A percentile compares a stretch with the other conserved stretches of the same genome.
phyloP scores from a whole-genome alignment of 2,888 invertebrate species.

The Rhingia campestris region DNA sequence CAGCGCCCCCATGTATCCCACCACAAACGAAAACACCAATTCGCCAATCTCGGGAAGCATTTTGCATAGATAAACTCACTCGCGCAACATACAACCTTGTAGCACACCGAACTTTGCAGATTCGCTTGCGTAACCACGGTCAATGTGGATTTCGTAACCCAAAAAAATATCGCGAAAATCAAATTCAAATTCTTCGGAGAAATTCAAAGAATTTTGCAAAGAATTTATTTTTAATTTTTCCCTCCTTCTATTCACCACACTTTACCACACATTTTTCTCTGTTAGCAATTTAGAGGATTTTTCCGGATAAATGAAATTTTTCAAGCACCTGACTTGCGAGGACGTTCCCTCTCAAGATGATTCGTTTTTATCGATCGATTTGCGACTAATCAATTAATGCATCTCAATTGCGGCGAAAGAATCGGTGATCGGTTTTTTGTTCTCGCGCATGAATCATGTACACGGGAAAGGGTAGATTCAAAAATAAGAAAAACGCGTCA shows the following conservation, averaged over 20 bases:
- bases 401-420: slow-evolving; percentile 46
- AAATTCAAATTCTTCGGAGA: slow-evolving; percentile 25
- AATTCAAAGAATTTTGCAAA: slow-evolving; percentile 26
- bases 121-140: slow-evolving; percentile 77
- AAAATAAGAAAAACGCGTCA: slow-evolving; percentile 66
- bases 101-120: slow-evolving; percentile 62
- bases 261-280: slow-evolving; percentile 56
- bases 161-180: slow-evolving; percentile 27
- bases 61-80: slow-evolving; percentile 75
- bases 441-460: slow-evolving; percentile 64
- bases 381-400: slow-evolving; percentile 81
- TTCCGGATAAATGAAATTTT: slow-evolving; percentile 24
- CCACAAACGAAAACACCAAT: slow-evolving; percentile 88
- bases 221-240: slow-evolving; percentile 52
- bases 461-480: slow-evolving; percentile 56
- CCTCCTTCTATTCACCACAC: slow-evolving; percentile 56
- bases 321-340: slow-evolving; percentile 36
- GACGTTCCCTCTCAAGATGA: slow-evolving; percentile 75
- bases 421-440: slow-evolving; percentile 33
- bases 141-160: slow-evolving; percentile 63
- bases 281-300: slow-evolving; percentile 24
- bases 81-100: slow-evolving; percentile 23
- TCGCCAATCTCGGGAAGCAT: slow-evolving; percentile 86
- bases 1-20: slow-evolving; percentile 89
- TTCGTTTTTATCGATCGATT: slow-evolving; percentile 82